These are phyloP conservation scores for Nannobrachium achirus DNA, from an alignment of 2,113 vertebrate species.

Conservation along the genomic window DNA sequence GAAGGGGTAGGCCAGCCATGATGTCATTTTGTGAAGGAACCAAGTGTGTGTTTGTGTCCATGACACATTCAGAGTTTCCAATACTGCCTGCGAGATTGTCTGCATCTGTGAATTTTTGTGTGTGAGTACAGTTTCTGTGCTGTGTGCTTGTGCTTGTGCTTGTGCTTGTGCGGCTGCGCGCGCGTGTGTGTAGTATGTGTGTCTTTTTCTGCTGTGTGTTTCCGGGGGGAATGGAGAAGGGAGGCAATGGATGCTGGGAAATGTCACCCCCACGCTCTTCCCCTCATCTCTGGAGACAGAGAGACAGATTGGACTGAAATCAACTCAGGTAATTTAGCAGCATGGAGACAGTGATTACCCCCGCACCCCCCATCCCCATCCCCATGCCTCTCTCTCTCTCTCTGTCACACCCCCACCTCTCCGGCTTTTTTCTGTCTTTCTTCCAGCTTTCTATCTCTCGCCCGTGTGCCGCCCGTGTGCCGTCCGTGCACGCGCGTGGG, in stretches of 20 bases:
- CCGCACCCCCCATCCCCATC: background rate
- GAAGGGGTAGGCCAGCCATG: conserved; percentile 38
- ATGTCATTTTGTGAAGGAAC: conserved; percentile 60
- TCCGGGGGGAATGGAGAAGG: conserved; percentile 27
- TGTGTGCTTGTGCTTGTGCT: too few relatives aligned
- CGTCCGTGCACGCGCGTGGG: too few relatives aligned
- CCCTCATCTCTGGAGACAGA: conserved; percentile 52
- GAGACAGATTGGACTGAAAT: conserved; percentile 76
- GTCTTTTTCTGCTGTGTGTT: conserved; percentile 20
- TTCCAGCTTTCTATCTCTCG: background rate
- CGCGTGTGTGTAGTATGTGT: conserved; percentile 17
- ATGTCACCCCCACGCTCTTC: conserved; percentile 58
- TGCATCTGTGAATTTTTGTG: conserved; percentile 1
- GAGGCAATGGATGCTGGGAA: conserved; percentile 55
- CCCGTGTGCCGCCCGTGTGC: too few relatives aligned
- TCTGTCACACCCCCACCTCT: background rate
- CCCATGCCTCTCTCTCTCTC: background rate
- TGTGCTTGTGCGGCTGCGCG: background rate
- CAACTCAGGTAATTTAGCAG: conserved; percentile 72
- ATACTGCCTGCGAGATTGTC: conserved; percentile 3
- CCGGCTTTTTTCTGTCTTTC: background rate
- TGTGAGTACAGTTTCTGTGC: background rate
- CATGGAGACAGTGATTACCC: conserved; percentile 68
- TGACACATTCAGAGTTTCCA: conserved; percentile 20
- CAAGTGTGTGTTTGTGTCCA: conserved; percentile 47